A percentile compares a stretch with the other conserved stretches of the same genome.
phyloP scores from a whole-genome alignment of 2,113 vertebrate species.

The Microtus richardsoni region DNA sequence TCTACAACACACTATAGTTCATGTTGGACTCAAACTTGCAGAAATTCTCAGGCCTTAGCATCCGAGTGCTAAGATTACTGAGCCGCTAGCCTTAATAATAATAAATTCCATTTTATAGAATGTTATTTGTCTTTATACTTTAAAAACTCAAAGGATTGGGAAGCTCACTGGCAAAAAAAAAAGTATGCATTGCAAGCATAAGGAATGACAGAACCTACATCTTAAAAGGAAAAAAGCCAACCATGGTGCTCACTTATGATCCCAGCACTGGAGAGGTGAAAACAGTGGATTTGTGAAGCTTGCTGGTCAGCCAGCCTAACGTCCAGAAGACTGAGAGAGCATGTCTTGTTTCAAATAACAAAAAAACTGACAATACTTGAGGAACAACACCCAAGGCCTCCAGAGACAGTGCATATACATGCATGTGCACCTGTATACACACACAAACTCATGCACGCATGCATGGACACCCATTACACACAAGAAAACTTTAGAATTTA shows the following conservation, averaged over 20 bases:
- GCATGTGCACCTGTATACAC: no score
- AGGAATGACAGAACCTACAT: background rate
- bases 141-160: background rate
- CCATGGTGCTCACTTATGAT: background rate
- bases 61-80: background rate
- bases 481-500: background rate
- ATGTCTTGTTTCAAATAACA: background rate
- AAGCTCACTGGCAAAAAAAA: background rate
- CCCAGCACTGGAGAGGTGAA: background rate
- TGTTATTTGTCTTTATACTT: background rate
- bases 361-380: background rate
- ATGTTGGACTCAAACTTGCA: background rate
- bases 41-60: background rate
- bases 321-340: background rate
- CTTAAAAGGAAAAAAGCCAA: background rate
- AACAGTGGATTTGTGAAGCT: background rate
- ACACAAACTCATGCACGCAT: background rate
- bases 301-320: background rate
- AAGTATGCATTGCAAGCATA: background rate
- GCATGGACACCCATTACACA: background rate
- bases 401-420: background rate
- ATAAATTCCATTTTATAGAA: conserved; percentile 44
- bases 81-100: background rate
- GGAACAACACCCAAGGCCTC: background rate
- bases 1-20: background rate